Evolutionary conservation across 1,140 invertebrate species (phyloP), one percentile per base, ranked within the genome.

Genomic region (Acromyrmex heyeri): DNA sequence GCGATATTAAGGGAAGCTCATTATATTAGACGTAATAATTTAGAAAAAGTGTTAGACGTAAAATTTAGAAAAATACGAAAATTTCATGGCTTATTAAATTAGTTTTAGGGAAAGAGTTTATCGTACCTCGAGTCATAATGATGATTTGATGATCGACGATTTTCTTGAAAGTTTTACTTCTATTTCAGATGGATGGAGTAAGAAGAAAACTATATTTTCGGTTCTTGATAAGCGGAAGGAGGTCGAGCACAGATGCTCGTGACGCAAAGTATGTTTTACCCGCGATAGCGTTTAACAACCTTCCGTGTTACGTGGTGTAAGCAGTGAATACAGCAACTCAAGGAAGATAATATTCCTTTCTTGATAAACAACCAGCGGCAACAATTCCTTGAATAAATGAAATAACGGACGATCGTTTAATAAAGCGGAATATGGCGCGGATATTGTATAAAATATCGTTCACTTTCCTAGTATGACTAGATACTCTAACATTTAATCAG

Each of bases 161-260:
- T 59, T 59, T 14, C 34, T 81, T 4, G 65, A 14, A 59, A 24
- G 24, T 70, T 81, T 55, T 8, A 53, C 21, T 44, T 57, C 34
- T 16, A 44, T 55, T 27, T 16, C 34, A 72, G 12, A 10, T 72
- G 34, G 78, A 10, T 18, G 50, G 21, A 70, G 53, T 79, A 82
- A 82, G 67, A 44, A 82, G 78, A 30, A 59, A 59, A 55, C 38
- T 82, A 73, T 82, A 82, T 82, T 82, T 82, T 82, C 38, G 67
- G 48, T 34, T 78, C 73, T 86, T 65, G 70, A 87, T 90, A 90
- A 90, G 65, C 79, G 61, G 64, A 87, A 81, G 61, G 76, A 90
- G 81, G 53, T 72, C 67, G 53, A 72, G 79, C 53, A 48, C 86
- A 87, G 88, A 90, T 90, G 86, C 75, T 81, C 75, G 57, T 77